Percentiles rank a stretch among this genome's conserved stretches.
Conservation (phyloP, 2,888 invertebrate species). For the Geotrupes spiniger region DNA sequence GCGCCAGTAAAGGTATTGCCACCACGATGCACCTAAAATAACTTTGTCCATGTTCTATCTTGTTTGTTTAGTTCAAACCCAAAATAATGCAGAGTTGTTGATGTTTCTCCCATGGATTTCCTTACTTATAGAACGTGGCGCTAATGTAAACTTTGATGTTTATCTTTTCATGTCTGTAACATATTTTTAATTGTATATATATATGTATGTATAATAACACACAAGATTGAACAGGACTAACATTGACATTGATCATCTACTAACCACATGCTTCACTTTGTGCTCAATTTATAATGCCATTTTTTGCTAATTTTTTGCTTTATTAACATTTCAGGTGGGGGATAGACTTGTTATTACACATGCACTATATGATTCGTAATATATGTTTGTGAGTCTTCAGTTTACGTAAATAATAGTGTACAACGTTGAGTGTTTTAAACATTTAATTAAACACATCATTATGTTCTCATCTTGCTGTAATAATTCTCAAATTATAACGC, state of each 20-base stretch:
- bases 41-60: constrained; percentile 28
- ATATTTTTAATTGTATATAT: constrained; percentile 10
- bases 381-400: no score
- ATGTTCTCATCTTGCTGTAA: no score
- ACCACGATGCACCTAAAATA: constrained; percentile 29
- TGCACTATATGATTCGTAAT: no score
- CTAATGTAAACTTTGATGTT: constrained; percentile 7
- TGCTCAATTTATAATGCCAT: background rate
- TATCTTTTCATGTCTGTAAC: constrained; percentile 10
- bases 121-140: constrained; percentile 4
- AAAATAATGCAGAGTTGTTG: background rate
- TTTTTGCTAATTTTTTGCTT: constrained; percentile 4
- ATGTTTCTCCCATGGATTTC: constrained; percentile 10
- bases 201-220: constrained; percentile 19
- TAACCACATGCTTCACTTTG: constrained; percentile 19
- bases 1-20: constrained; percentile 54
- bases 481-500: no score
- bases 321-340: constrained; percentile 4
- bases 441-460: no score
- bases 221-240: constrained; percentile 30
- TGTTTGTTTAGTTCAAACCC: constrained; percentile 20
- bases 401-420: no score
- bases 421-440: no score
- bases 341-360: background rate
- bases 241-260: constrained; percentile 21